Evolutionary conservation across 2,888 invertebrate genomes (phyloP).

Genomic region (Globia sparganii): DNA sequence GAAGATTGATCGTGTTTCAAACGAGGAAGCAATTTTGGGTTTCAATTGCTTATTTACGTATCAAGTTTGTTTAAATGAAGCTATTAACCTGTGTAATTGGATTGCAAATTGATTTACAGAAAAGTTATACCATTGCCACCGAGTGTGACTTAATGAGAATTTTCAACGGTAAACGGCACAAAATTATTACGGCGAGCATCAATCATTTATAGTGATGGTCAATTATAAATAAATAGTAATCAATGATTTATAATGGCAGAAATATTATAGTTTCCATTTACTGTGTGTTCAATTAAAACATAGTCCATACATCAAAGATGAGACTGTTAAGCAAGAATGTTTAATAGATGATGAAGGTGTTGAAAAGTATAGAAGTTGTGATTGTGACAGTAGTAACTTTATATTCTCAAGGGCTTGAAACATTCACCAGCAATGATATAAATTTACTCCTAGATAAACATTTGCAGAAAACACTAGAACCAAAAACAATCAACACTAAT

Average conservation of each 20-base stretch:
- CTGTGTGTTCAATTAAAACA: slow-evolving; percentile 4
- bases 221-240: slow-evolving; percentile 46
- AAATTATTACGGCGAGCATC: slow-evolving; percentile 33
- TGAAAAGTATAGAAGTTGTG: not conserved
- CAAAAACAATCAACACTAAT: slow-evolving; percentile 6
- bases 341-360: not conserved
- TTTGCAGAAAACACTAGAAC: not conserved
- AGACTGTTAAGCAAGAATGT: not conserved
- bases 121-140: slow-evolving; percentile 8
- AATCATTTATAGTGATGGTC: slow-evolving; percentile 18
- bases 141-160: slow-evolving; percentile 31
- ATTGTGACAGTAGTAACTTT: not conserved
- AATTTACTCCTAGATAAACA: not conserved
- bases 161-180: slow-evolving; percentile 27
- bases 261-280: slow-evolving; percentile 5
- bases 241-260: slow-evolving; percentile 41
- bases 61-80: slow-evolving; percentile 32
- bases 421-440: not conserved
- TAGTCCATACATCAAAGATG: not conserved
- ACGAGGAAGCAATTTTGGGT: slow-evolving; percentile 21
- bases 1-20: slow-evolving; percentile 39
- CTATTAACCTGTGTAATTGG: slow-evolving; percentile 37
- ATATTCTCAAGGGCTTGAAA: no score
- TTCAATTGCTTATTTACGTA: slow-evolving; percentile 29
- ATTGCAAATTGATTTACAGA: slow-evolving; percentile 46